phyloP scores from a whole-genome alignment of 2,797 vertebrate species.

The Sebastolobus altivelis region DNA sequence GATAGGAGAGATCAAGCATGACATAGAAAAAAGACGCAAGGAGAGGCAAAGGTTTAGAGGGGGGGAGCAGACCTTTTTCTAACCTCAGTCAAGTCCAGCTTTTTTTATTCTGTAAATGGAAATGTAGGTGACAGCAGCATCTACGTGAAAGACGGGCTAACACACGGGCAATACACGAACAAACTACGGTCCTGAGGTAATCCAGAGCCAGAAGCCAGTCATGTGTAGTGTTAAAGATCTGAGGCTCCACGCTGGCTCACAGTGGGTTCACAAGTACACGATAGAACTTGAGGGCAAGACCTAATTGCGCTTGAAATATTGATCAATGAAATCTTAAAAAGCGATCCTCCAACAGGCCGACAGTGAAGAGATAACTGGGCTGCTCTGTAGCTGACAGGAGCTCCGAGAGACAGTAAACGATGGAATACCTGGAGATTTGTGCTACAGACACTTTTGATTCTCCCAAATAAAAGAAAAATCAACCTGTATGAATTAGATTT shows the following conservation, averaged over 20 bases:
- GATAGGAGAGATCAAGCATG: constrained; percentile 21
- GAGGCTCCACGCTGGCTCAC: constrained; percentile 32
- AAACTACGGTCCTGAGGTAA: constrained; percentile 4
- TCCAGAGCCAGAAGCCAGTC: constrained; percentile 24
- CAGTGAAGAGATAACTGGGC: neutral
- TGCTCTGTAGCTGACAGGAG: neutral
- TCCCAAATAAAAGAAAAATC: no score
- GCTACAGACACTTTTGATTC: no score
- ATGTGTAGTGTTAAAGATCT: constrained; percentile 38
- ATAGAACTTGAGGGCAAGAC: constrained; percentile 50
- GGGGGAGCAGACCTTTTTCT: constrained; percentile 1
- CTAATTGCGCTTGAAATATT: constrained; percentile 63
- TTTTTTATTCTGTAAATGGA: constrained; percentile 3
- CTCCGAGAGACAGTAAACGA: neutral
- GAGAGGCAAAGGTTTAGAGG: neutral
- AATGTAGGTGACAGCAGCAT: constrained; percentile 15
- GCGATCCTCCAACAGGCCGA: constrained; percentile 39
- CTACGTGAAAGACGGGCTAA: constrained; percentile 7
- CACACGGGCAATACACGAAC: neutral
- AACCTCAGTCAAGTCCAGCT: neutral
- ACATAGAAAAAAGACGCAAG: constrained; percentile 14
- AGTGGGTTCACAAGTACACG: constrained; percentile 58
- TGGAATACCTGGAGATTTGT: neutral
- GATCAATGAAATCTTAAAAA: constrained; percentile 65
- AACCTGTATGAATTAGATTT: no score